Conservation (phyloP, 2,888 invertebrate genomes). For the Perdita meconis region DNA sequence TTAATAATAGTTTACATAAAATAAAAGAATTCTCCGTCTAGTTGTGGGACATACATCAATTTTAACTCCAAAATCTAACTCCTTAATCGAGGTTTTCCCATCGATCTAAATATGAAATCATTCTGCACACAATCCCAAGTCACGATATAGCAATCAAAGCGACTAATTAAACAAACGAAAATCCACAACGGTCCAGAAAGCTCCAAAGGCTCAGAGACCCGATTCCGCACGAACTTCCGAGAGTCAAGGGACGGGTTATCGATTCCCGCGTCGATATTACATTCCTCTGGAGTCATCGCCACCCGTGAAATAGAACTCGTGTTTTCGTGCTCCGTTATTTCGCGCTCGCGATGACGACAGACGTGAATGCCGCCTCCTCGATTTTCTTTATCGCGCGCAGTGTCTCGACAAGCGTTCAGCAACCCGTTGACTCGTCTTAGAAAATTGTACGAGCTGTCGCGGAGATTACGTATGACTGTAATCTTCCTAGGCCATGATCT, state of each 20-base stretch:
- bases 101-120: too few relatives aligned
- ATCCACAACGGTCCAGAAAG: not conserved
- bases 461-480: conserved; percentile 58
- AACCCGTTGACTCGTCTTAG: not conserved
- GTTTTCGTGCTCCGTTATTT: not conserved
- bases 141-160: too few relatives aligned
- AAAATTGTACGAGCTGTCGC: conserved; percentile 44
- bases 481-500: conserved; percentile 58
- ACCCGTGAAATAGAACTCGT: not conserved
- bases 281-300: conserved; percentile 15
- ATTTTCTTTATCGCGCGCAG: not conserved
- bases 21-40: too few relatives aligned
- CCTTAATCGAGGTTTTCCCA: too few relatives aligned
- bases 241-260: conserved; percentile 22
- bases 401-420: not conserved
- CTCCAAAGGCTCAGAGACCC: not conserved
- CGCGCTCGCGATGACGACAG: not conserved
- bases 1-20: too few relatives aligned
- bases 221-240: not conserved
- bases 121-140: too few relatives aligned
- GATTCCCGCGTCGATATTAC: conserved; percentile 26
- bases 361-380: not conserved
- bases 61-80: too few relatives aligned
- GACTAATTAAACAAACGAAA: not conserved
- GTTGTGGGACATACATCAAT: too few relatives aligned